These are phyloP conservation scores for Drosophila nr. perissopoda DNA, from an alignment of 2,888 invertebrate genomes.

Conservation along the genomic window DNA sequence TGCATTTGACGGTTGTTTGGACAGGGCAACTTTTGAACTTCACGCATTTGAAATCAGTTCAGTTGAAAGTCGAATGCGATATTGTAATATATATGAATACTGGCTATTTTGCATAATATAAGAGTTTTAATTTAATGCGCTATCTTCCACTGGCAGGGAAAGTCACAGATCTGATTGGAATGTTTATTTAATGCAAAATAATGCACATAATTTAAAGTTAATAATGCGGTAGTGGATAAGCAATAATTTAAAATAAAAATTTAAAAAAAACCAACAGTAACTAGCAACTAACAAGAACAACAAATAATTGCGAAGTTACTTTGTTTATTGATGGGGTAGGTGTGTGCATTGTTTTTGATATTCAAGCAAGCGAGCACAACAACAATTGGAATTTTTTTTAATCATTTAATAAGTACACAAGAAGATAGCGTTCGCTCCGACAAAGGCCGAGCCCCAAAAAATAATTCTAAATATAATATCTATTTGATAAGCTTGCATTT, in stretches of 20 bases:
- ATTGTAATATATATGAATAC: background rate
- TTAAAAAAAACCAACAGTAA: background rate
- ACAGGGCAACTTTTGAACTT: slow-evolving; percentile 41
- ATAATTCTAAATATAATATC: background rate
- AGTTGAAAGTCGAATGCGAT: background rate
- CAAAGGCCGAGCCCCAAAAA: slow-evolving; percentile 37
- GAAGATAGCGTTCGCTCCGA: slow-evolving; percentile 39
- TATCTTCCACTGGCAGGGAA: slow-evolving; percentile 35
- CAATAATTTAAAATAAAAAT: slow-evolving; percentile 12
- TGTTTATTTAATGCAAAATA: slow-evolving; percentile 67
- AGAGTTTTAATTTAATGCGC: slow-evolving; percentile 12
- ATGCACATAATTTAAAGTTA: slow-evolving; percentile 73
- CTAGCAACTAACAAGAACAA: slow-evolving; percentile 3
- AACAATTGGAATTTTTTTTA: slow-evolving; percentile 43
- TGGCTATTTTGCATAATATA: slow-evolving; percentile 17
- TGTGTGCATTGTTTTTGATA: slow-evolving; percentile 21
- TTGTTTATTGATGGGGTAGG: slow-evolving; percentile 8
- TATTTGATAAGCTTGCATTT: slow-evolving; percentile 39
- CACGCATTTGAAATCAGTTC: slow-evolving; percentile 8
- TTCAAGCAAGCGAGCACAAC: slow-evolving; percentile 24
- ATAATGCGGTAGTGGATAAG: slow-evolving; percentile 59
- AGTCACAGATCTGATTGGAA: slow-evolving; percentile 28
- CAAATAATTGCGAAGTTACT: background rate
- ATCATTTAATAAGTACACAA: slow-evolving; percentile 49
- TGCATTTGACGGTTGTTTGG: slow-evolving; percentile 14